Conservation (phyloP, 2,888 invertebrate species). For the Ormyrus labotus region DNA sequence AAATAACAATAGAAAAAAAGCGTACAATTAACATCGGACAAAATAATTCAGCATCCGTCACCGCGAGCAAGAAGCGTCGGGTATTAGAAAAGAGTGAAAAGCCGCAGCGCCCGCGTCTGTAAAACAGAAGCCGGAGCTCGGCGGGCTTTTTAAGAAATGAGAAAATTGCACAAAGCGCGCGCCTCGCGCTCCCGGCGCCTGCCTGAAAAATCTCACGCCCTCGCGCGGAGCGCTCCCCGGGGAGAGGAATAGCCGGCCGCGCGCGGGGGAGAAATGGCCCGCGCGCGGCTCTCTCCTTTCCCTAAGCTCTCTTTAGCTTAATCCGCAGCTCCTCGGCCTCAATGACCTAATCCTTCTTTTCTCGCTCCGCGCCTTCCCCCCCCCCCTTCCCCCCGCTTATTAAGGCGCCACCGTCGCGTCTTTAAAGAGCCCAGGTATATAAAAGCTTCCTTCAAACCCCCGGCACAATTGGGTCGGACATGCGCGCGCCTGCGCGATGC, state of each 20-base stretch:
- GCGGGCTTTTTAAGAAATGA: background rate
- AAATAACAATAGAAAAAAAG: background rate
- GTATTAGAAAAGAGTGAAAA: too few species aligned
- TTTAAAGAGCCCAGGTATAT: background rate
- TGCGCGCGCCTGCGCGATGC: slow-evolving; percentile 32
- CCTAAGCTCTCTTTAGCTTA: slow-evolving; percentile 36
- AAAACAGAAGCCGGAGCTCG: too few species aligned
- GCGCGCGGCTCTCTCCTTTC: background rate
- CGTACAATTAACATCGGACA: too few species aligned
- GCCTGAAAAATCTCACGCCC: background rate
- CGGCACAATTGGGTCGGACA: slow-evolving; percentile 55
- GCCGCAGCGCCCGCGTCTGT: too few species aligned
- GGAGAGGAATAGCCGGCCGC: background rate
- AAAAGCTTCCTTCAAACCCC: slow-evolving; percentile 47
- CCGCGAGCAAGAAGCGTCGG: too few species aligned
- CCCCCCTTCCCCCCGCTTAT: background rate
- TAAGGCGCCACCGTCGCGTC: slow-evolving; percentile 37
- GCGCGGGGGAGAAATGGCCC: background rate
- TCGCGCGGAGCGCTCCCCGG: background rate
- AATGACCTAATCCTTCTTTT: slow-evolving; percentile 35
- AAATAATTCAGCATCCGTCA: too few species aligned
- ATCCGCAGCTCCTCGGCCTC: background rate
- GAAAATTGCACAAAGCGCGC: slow-evolving; percentile 12
- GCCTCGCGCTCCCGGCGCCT: background rate
- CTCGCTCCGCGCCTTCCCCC: background rate